Percentiles rank a stretch among this genome's conserved stretches.
phyloP scores from a whole-genome alignment of 2,797 vertebrate species.

The Lepidocolaptes lacrymiger region DNA sequence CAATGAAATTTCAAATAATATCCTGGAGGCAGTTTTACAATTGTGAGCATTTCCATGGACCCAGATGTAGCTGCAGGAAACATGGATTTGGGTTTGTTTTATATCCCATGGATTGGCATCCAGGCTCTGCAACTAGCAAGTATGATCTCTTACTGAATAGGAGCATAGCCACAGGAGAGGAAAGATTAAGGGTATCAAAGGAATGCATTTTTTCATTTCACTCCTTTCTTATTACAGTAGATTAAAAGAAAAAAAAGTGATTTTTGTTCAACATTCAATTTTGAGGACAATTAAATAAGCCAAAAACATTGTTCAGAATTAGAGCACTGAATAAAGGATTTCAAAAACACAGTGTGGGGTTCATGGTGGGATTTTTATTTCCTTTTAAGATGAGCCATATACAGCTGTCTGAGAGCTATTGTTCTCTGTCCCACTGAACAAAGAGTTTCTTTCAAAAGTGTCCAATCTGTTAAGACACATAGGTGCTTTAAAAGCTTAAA shows the following conservation, averaged over 20 bases:
- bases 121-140: constrained; percentile 27
- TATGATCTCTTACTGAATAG: constrained; percentile 52
- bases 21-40: constrained; percentile 14
- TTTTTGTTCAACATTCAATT: constrained; percentile 64
- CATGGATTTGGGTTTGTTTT: constrained; percentile 36
- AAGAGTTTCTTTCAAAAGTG: constrained; percentile 44
- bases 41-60: constrained; percentile 7
- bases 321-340: constrained; percentile 59
- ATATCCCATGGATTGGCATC: neutral
- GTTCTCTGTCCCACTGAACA: constrained; percentile 53
- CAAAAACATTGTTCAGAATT: constrained; percentile 70
- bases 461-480: constrained; percentile 49
- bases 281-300: constrained; percentile 68
- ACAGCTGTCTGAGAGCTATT: constrained; percentile 59
- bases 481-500: constrained; percentile 44
- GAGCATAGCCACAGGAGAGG: constrained; percentile 57
- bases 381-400: constrained; percentile 57
- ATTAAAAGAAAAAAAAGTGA: constrained; percentile 51
- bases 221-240: constrained; percentile 65
- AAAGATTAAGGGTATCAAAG: constrained; percentile 70
- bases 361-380: constrained; percentile 51
- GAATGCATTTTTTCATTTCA: constrained; percentile 58
- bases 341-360: constrained; percentile 64
- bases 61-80: constrained; percentile 45
- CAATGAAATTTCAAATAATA: constrained; percentile 20